Base-by-base conservation (phyloP, 1,140 invertebrate species). In the Plutomurus gul region DNA sequence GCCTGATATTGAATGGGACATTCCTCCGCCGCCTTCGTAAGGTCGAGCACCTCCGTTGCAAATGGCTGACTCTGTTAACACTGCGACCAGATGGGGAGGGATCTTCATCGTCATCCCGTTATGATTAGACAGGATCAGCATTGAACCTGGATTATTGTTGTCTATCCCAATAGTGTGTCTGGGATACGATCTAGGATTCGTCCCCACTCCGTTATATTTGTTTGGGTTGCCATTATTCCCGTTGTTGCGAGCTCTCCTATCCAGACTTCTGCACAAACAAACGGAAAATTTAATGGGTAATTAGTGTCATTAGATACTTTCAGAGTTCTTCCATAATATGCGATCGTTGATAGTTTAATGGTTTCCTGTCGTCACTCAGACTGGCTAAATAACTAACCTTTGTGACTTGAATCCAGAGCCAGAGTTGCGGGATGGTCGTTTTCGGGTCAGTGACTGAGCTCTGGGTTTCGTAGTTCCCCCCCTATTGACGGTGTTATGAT, bases 61-160 rank as follows among this genome's bases (percentile, higher is more conserved):
- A 30, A 81, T 43, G 16, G 82, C 82, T 16, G 81, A 82, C 71
- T 84, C 83, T 5, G 83, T 80, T 10, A 84, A 43, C 7, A 84
- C 83, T n/a, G 83, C 83, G 8, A 84, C 79, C 20, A 84, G 71
- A 76, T 84, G 83, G 30, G 83, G 83, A 18, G 83, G 83, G 56
- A 84, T 84, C 71, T 84, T 84, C 81, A 82, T 82, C 18, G 80
- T 81, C 82, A 84, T 84, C 49, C 82, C 82, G 49, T 81, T 83
- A n/a, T 79, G 79, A 74, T 81, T 78, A 13, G 80, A 80, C 16
- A 83, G 75, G 40, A 83, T 78, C 43, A 83, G 25, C 81, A 82
- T 82, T 37, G 76, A 81, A n/a, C 73, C 75, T 51, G 49, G 60
- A 27, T 73, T 81, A 76, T 78, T 60, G 47, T 76, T 46, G 37